Conservation (phyloP, 2,888 invertebrate species). For the Zonitis immaculata region DNA sequence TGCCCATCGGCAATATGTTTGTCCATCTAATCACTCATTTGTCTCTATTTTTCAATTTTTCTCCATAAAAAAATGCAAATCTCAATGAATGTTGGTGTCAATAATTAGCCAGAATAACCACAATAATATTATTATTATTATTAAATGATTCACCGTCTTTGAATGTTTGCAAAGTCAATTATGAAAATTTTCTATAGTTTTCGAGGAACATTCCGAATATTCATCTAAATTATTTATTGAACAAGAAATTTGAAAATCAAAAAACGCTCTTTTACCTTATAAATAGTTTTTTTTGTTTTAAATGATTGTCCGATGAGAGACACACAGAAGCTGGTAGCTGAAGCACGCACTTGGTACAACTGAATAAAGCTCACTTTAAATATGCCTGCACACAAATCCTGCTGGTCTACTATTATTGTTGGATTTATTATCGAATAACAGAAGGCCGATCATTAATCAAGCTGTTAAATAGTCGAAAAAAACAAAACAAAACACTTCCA, state of each 20-base stretch:
- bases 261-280: too few relatives aligned
- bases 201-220: not conserved
- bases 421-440: not conserved
- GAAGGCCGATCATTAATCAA: not conserved
- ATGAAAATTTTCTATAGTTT: not conserved
- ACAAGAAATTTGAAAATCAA: too few relatives aligned
- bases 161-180: not conserved
- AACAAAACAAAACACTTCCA: not conserved
- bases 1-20: not conserved
- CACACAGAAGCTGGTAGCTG: not conserved
- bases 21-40: not conserved
- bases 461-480: not conserved
- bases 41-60: too few relatives aligned
- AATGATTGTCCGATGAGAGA: not conserved
- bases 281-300: too few relatives aligned
- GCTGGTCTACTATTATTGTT: not conserved
- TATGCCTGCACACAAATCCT: not conserved
- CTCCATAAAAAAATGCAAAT: too few relatives aligned
- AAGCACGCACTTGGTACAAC: not conserved
- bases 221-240: too few relatives aligned
- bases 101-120: not conserved
- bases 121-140: not conserved
- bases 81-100: not conserved
- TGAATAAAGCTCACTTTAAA: not conserved
- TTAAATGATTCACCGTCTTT: not conserved